Conservation (phyloP, 2,888 invertebrate genomes). For the Nomada fucata region DNA sequence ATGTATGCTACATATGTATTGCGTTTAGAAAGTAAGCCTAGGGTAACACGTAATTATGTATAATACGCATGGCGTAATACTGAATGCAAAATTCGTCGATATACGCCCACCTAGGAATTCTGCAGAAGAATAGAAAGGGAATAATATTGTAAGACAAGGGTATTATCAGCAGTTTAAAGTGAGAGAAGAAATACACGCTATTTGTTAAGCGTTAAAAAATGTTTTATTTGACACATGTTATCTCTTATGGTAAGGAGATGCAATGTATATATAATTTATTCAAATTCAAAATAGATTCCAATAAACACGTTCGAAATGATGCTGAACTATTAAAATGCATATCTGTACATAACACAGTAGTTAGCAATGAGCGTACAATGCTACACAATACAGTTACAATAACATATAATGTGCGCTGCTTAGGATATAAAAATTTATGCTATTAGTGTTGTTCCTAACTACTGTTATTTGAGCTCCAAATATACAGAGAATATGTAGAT, state of each 20-base stretch:
- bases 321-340: no score
- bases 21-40: background rate
- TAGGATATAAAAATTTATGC: no score
- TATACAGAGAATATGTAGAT: no score
- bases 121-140: background rate
- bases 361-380: no score
- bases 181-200: background rate
- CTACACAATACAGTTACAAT: no score
- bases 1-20: background rate
- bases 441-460: no score
- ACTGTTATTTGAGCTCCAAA: no score
- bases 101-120: background rate
- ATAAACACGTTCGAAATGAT: no score
- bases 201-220: conserved; percentile 6
- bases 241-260: conserved; percentile 27
- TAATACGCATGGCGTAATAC: background rate
- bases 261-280: conserved; percentile 24
- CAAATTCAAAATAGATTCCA: conserved; percentile 29
- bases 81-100: background rate
- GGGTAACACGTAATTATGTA: background rate
- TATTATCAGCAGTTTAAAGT: background rate
- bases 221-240: conserved; percentile 28
- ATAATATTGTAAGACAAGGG: background rate
- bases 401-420: no score
- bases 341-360: no score